phyloP scores from a whole-genome alignment of 2,797 vertebrate genomes.

The Carduelis carduelis region DNA sequence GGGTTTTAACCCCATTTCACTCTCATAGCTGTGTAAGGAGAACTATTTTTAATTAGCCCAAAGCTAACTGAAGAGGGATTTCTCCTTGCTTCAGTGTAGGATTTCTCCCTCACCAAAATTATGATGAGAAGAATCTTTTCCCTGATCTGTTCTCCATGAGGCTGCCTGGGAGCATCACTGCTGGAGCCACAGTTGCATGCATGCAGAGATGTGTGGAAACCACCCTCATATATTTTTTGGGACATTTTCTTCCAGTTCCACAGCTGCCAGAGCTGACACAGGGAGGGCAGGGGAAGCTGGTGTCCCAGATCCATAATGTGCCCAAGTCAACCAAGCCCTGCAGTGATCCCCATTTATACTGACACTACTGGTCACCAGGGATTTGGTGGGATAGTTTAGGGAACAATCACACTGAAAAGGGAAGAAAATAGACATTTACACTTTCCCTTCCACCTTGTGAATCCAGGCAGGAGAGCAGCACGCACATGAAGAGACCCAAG shows the following conservation, averaged over 20 bases:
- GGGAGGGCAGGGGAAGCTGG: not conserved
- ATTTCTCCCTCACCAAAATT: not conserved
- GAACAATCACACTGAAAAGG: not conserved
- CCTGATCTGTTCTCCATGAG: not conserved
- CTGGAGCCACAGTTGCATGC: fast-evolving
- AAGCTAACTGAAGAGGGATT: not conserved
- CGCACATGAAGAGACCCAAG: fast-evolving
- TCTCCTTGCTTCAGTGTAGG: not conserved
- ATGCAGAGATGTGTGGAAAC: not conserved
- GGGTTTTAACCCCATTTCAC: not conserved
- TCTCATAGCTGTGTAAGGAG: not conserved
- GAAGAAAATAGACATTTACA: not conserved
- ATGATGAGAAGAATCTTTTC: not conserved
- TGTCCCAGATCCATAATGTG: not conserved
- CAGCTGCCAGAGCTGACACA: not conserved
- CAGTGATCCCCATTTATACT: not conserved
- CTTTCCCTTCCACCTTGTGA: not conserved
- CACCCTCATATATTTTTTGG: not conserved
- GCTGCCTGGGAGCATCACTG: not conserved
- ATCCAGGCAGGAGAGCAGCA: not conserved
- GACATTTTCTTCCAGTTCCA: not conserved
- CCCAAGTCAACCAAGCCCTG: not conserved
- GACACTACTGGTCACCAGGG: not conserved
- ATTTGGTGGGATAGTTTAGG: not conserved
- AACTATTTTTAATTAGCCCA: not conserved